These are phyloP conservation scores for Scytalopus superciliaris DNA, from an alignment of 2,113 vertebrate genomes.

Conservation along the genomic window DNA sequence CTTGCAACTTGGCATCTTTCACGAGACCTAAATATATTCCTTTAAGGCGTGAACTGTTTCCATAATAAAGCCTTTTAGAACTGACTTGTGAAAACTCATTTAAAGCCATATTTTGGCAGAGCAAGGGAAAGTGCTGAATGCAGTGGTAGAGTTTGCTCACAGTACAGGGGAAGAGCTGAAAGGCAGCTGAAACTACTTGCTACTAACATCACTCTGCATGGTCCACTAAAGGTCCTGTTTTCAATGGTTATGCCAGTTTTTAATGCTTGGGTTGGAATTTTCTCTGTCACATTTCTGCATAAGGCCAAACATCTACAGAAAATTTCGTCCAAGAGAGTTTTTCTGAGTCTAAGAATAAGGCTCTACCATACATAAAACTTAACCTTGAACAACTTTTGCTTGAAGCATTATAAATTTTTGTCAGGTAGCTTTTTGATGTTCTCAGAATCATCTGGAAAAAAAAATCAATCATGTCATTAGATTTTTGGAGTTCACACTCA, in stretches of 20 bases:
- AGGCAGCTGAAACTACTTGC: neutral
- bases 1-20: neutral
- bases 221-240: neutral
- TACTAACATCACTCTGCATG: neutral
- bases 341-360: neutral
- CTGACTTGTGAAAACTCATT: neutral
- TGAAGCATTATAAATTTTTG: neutral
- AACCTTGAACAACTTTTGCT: neutral
- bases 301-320: neutral
- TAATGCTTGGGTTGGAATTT: neutral
- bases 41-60: slow-evolving; percentile 22
- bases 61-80: slow-evolving; percentile 3
- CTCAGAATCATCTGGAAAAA: neutral
- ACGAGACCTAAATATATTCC: slow-evolving; percentile 34
- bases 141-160: neutral
- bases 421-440: neutral
- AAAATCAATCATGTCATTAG: neutral
- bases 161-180: neutral
- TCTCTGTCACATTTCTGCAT: neutral
- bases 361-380: neutral
- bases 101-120: neutral
- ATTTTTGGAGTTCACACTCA: neutral
- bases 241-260: neutral
- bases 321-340: neutral
- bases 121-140: neutral